A percentile compares a stretch with the other conserved stretches of the same genome.
Conservation (phyloP, 2,797 vertebrate species). For the Fistularia tabacaria region DNA sequence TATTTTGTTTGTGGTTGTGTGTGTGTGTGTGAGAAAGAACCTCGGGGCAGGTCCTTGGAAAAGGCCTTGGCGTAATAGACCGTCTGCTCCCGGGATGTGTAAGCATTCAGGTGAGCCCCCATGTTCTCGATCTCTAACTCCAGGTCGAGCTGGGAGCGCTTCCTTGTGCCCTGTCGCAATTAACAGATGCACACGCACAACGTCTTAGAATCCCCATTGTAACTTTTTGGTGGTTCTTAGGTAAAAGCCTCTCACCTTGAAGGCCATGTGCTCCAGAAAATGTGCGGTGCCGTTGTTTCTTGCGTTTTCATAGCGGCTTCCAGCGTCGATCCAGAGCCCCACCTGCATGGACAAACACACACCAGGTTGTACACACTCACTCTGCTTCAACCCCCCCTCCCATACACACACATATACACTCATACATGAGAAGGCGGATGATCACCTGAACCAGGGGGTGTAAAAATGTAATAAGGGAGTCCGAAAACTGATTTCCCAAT, state of each 20-base stretch:
- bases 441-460: too few relatives aligned
- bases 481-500: too few relatives aligned
- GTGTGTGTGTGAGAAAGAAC: constrained; percentile 54
- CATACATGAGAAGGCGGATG: too few relatives aligned
- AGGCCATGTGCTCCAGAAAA: constrained; percentile 98
- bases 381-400: too few relatives aligned
- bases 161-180: constrained; percentile 86
- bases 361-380: too few relatives aligned
- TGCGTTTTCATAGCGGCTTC: constrained; percentile 95
- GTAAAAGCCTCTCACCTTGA: constrained; percentile 80
- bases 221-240: neutral
- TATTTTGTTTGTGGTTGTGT: too few relatives aligned
- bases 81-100: constrained; percentile 95
- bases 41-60: constrained; percentile 92
- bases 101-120: constrained; percentile 96
- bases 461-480: too few relatives aligned
- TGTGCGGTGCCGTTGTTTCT: constrained; percentile 98
- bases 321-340: constrained; percentile 97
- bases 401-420: too few relatives aligned
- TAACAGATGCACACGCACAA: neutral
- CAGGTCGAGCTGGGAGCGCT: constrained; percentile 93
- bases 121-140: constrained; percentile 99
- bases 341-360: constrained; percentile 75
- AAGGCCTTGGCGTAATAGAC: constrained; percentile 98
- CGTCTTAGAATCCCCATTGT: neutral